Conservation (phyloP, 1,140 invertebrate species). For the Druon quercuslanigerum region DNA sequence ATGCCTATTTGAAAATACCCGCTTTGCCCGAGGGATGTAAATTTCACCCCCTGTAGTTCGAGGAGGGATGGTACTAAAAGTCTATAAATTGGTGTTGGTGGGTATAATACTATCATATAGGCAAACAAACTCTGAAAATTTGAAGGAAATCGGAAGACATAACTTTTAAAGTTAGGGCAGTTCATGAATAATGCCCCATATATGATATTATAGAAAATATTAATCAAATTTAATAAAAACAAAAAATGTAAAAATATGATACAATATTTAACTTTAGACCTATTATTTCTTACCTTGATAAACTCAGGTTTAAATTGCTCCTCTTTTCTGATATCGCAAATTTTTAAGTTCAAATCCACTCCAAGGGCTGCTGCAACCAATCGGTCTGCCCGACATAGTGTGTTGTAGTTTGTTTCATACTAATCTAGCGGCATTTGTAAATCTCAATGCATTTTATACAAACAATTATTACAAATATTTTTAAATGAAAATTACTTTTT, state of each 20-base stretch:
- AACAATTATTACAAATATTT: neutral
- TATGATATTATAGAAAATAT: neutral
- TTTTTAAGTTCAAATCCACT: constrained; percentile 83
- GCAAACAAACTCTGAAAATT: too few species aligned
- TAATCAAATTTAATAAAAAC: neutral
- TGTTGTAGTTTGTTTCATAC: constrained; percentile 81
- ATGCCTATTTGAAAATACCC: too few species aligned
- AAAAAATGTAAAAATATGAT: neutral
- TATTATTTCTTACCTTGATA: constrained; percentile 77
- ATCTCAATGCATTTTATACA: neutral
- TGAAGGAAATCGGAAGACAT: too few species aligned
- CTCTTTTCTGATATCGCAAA: constrained; percentile 79
- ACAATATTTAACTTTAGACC: constrained; percentile 32
- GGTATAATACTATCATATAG: too few species aligned
- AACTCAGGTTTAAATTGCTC: constrained; percentile 85
- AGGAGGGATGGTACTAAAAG: too few species aligned
- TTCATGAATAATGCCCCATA: too few species aligned
- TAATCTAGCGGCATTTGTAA: constrained; percentile 75
- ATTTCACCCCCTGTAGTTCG: too few species aligned
- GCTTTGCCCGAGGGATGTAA: too few species aligned
- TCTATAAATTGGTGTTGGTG: too few species aligned
- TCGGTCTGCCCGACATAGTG: constrained; percentile 83
- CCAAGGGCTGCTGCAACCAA: constrained; percentile 83
- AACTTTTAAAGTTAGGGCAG: too few species aligned
- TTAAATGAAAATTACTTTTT: too few species aligned